A percentile compares a stretch with the other conserved stretches of the same genome.
phyloP scores from a whole-genome alignment of 92 coral and sea anemone species.

The Umimayanthus chanpuru region DNA sequence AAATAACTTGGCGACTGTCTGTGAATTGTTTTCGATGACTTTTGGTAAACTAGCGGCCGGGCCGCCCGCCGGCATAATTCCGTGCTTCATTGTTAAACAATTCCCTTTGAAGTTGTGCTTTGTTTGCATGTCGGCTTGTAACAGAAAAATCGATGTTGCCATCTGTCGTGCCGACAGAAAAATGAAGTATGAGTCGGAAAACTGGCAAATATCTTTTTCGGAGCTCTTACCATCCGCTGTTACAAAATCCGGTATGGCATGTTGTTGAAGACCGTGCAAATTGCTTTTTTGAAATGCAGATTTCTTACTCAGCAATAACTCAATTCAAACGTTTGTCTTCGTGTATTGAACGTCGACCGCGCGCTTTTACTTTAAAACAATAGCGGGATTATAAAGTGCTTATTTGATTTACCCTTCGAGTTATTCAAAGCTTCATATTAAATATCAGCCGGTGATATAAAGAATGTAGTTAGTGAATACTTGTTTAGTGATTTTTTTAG shows the following conservation, averaged over 20 bases:
- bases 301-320: neutral
- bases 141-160: neutral
- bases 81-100: neutral
- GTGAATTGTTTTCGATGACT: neutral
- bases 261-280: neutral
- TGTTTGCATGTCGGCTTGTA: conserved; percentile 2
- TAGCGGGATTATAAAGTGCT: conserved; percentile 9
- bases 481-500: neutral
- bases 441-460: neutral
- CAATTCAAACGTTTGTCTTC: neutral
- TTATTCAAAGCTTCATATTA: conserved; percentile 13
- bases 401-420: neutral
- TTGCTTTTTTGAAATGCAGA: conserved; percentile 8
- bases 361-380: neutral
- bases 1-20: conserved; percentile 13
- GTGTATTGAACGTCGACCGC: neutral
- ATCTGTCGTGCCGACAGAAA: neutral
- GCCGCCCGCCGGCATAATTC: conserved; percentile 10
- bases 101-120: neutral
- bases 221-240: neutral
- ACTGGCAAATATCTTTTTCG: too few relatives aligned
- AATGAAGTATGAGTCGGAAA: neutral
- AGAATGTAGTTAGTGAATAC: neutral
- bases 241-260: neutral
- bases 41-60: conserved; percentile 7